These are phyloP conservation scores for Xenopus laevis DNA, from an alignment of 2,113 vertebrate genomes.

Conservation along the genomic window DNA sequence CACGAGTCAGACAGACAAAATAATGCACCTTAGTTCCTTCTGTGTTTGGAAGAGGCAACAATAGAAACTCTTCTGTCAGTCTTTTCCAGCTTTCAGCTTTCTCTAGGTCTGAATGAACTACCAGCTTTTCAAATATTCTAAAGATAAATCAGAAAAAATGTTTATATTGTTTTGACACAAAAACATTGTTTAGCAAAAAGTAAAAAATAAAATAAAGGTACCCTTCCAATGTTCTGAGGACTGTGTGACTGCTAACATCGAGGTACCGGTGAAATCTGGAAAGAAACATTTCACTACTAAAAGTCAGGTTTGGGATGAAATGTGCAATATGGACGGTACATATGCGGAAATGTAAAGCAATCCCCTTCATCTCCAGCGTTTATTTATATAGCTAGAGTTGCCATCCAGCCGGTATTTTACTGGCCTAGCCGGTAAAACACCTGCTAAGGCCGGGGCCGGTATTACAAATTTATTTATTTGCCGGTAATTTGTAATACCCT, in stretches of 20 bases:
- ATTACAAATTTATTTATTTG: too few relatives aligned
- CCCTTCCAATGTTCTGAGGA: slow-evolving; percentile 83
- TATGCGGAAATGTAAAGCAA: too few relatives aligned
- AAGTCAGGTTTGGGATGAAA: too few relatives aligned
- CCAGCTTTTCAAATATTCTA: slow-evolving; percentile 91
- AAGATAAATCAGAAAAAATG: slow-evolving; percentile 33
- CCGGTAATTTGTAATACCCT: too few relatives aligned
- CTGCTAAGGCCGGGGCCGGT: too few relatives aligned
- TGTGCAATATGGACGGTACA: too few relatives aligned
- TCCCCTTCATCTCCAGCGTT: too few relatives aligned
- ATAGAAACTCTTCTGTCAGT: slow-evolving; percentile 85
- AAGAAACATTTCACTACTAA: slow-evolving; percentile 30
- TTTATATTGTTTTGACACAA: neutral
- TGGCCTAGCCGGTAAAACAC: too few relatives aligned
- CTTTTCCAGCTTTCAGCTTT: slow-evolving; percentile 91
- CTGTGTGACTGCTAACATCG: slow-evolving; percentile 86
- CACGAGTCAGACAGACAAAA: too few relatives aligned
- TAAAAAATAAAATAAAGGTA: slow-evolving; percentile 47
- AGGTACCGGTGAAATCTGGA: slow-evolving; percentile 88
- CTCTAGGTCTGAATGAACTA: slow-evolving; percentile 88
- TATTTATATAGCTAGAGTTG: too few relatives aligned
- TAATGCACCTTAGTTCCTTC: slow-evolving; percentile 76
- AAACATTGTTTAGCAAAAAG: neutral
- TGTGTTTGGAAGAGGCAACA: slow-evolving; percentile 71
- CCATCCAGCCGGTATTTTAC: too few relatives aligned